These are phyloP conservation scores for Intellagama lesueurii DNA, from an alignment of 2,797 vertebrate genomes.

Conservation along the genomic window DNA sequence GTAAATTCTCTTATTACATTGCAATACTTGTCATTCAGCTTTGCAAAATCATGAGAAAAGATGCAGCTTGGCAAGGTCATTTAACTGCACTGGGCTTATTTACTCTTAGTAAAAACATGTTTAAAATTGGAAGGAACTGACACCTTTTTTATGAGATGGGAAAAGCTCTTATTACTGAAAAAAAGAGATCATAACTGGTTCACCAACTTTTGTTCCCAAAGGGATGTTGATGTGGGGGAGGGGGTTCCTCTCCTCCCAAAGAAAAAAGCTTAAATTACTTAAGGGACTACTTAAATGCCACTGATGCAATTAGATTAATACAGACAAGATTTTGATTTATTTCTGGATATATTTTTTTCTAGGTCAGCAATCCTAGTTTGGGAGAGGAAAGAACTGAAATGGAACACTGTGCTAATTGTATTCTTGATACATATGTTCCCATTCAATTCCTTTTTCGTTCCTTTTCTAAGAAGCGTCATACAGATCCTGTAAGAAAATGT, in stretches of 20 bases:
- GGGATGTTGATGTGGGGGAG: constrained; percentile 41
- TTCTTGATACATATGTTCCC: constrained; percentile 33
- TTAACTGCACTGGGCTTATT: background rate
- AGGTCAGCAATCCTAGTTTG: constrained; percentile 67
- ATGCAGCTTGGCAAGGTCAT: constrained; percentile 4
- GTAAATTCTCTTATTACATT: background rate
- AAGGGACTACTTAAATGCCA: constrained; percentile 72
- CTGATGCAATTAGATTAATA: constrained; percentile 70
- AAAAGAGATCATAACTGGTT: constrained; percentile 64
- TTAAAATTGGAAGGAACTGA: constrained; percentile 7
- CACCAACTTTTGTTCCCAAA: constrained; percentile 48
- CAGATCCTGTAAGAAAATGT: background rate
- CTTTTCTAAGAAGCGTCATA: background rate
- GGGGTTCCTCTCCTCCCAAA: constrained; percentile 36
- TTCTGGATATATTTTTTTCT: constrained; percentile 67
- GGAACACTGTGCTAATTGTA: constrained; percentile 11
- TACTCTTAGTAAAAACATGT: constrained; percentile 23
- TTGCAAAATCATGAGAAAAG: constrained; percentile 9
- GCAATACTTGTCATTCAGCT: background rate
- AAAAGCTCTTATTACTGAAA: constrained; percentile 51
- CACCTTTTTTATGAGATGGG: constrained; percentile 36
- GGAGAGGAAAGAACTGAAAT: constrained; percentile 54
- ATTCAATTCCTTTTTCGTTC: constrained; percentile 11
- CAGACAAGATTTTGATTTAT: constrained; percentile 71
- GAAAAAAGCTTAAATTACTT: constrained; percentile 75